These are phyloP conservation scores for Muntiacus muntjak DNA, from an alignment of 2,113 vertebrate species.

Conservation along the genomic window DNA sequence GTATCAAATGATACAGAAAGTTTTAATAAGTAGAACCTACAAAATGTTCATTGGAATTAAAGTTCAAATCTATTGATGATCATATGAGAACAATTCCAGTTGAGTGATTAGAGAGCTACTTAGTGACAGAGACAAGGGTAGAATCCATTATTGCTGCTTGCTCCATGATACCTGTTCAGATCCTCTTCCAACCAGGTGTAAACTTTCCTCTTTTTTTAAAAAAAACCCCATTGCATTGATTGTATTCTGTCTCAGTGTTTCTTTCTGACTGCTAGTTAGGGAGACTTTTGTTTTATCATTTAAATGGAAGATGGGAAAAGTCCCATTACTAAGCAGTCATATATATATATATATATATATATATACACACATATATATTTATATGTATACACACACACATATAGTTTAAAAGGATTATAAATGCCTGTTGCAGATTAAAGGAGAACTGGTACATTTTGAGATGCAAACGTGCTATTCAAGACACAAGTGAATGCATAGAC, in stretches of 20 bases:
- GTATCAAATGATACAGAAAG: neutral
- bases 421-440: neutral
- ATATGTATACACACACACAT: rapidly evolving
- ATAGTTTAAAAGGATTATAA: neutral
- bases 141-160: neutral
- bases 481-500: neutral
- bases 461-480: neutral
- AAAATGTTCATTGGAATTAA: neutral
- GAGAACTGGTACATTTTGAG: neutral
- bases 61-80: neutral
- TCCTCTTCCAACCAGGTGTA: neutral
- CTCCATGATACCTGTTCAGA: neutral
- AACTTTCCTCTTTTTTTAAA: neutral
- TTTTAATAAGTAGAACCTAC: neutral
- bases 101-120: neutral
- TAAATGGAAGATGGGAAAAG: neutral
- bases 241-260: neutral
- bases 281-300: slow-evolving; percentile 1
- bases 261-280: neutral
- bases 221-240: neutral
- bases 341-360: no score
- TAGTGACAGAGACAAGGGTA: neutral
- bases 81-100: neutral
- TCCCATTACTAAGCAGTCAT: neutral
- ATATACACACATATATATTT: neutral